These are phyloP conservation scores for Neocrepidodera transversa DNA, from an alignment of 2,888 invertebrate species.

Conservation along the genomic window DNA sequence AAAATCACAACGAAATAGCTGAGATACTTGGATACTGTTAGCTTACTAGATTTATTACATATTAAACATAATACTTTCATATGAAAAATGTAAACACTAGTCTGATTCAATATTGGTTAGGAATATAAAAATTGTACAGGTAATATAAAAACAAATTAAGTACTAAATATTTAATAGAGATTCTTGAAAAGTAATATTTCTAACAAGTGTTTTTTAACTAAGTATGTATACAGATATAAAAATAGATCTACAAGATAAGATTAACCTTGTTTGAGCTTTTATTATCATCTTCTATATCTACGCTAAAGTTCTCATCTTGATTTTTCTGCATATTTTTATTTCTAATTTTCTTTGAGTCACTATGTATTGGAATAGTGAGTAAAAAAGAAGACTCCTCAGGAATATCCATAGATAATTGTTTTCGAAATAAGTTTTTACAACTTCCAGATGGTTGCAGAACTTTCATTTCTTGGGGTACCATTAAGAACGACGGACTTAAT, in stretches of 20 bases:
- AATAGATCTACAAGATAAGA: constrained; percentile 17
- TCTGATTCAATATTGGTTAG: too few species aligned
- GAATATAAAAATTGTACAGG: background rate
- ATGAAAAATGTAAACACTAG: too few species aligned
- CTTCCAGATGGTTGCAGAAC: constrained; percentile 60
- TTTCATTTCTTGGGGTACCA: constrained; percentile 53
- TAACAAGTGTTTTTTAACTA: constrained; percentile 6
- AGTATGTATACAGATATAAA: constrained; percentile 14
- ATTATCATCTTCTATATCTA: constrained; percentile 8
- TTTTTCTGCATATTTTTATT: background rate
- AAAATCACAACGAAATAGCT: too few species aligned
- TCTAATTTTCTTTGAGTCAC: constrained; percentile 1
- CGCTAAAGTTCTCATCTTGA: constrained; percentile 1
- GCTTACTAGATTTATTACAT: too few species aligned
- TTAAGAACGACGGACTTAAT: constrained; percentile 38
- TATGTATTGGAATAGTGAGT: constrained; percentile 38
- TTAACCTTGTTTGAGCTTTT: constrained; percentile 10
- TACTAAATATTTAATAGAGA: constrained; percentile 18
- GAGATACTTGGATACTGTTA: too few species aligned
- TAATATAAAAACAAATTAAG: background rate
- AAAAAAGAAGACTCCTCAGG: constrained; percentile 64
- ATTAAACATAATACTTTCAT: too few species aligned
- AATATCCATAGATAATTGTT: constrained; percentile 65
- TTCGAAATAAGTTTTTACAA: constrained; percentile 65
- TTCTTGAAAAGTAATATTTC: constrained; percentile 12